Evolutionary conservation across 1,140 invertebrate species (phyloP).

Genomic region (Eriosoma lanigerum): DNA sequence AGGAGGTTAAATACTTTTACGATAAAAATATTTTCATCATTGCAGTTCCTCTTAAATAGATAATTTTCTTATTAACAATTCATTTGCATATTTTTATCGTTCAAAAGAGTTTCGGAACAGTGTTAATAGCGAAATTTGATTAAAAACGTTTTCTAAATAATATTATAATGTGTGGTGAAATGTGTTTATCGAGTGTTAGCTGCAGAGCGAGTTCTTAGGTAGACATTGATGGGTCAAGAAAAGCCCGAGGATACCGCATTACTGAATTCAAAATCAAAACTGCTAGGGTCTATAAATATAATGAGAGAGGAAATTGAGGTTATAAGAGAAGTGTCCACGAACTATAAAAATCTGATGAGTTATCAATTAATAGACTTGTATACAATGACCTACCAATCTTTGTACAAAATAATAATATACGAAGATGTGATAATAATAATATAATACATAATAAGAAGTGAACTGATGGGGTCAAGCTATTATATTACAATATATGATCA

Average conservation of each 20-base stretch:
- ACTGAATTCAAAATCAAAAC: not conserved
- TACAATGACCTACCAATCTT: not conserved
- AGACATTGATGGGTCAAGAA: not conserved
- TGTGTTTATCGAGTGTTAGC: constrained; percentile 13
- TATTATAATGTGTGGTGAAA: not conserved
- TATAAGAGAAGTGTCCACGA: not conserved
- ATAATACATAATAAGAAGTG: not conserved
- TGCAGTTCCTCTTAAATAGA: not conserved
- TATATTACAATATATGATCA: not conserved
- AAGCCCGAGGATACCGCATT: not conserved
- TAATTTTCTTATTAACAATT: not conserved
- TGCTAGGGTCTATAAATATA: constrained; percentile 1
- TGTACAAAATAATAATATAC: not conserved
- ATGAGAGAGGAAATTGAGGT: not conserved
- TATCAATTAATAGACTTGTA: constrained; percentile 10
- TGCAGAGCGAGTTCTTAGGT: not conserved
- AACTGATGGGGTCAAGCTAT: not conserved
- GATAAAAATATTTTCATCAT: constrained; percentile 4
- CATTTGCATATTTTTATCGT: constrained; percentile 27
- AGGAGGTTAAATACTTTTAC: not conserved
- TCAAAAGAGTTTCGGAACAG: not conserved
- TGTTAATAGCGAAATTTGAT: constrained; percentile 12
- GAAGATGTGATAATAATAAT: not conserved
- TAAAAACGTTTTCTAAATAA: constrained; percentile 26
- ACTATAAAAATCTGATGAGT: constrained; percentile 23